Percentiles rank a stretch among this genome's conserved stretches.
phyloP scores from a whole-genome alignment of 2,113 vertebrate genomes.

The Laticauda laticaudata region DNA sequence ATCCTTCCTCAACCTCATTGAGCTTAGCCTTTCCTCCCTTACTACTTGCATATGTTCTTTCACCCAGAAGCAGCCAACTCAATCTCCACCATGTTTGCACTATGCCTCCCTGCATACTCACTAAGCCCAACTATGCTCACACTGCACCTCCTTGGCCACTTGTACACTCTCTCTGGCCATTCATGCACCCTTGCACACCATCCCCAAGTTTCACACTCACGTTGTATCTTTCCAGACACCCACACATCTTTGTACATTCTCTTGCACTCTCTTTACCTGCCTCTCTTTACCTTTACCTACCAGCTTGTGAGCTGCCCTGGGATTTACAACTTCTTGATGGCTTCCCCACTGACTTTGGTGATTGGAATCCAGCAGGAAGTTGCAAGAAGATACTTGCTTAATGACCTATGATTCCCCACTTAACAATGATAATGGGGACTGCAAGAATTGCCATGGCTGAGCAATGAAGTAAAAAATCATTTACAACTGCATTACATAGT shows the following conservation, averaged over 20 bases:
- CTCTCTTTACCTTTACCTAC: too few relatives aligned
- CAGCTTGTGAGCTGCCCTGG: not conserved
- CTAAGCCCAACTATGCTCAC: not conserved
- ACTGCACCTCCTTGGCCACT: not conserved
- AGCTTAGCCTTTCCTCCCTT: not conserved
- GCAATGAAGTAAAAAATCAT: too few relatives aligned
- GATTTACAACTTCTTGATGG: not conserved
- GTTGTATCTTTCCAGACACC: not conserved
- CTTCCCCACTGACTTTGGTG: not conserved
- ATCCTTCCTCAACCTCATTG: not conserved
- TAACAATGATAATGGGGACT: not conserved
- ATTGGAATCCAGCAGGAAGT: not conserved
- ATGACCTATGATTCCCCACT: not conserved
- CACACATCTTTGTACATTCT: not conserved
- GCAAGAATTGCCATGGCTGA: not conserved
- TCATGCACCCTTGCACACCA: too few relatives aligned
- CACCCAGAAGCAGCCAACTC: not conserved
- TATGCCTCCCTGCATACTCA: not conserved
- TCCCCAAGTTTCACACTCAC: too few relatives aligned
- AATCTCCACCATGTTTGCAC: not conserved
- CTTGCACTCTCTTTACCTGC: not conserved
- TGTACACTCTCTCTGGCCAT: not conserved
- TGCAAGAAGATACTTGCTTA: not conserved
- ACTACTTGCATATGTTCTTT: not conserved
- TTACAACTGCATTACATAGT: not conserved